These are phyloP conservation scores for Nipponia nippon DNA, from an alignment of 2,113 vertebrate species.

Conservation along the genomic window DNA sequence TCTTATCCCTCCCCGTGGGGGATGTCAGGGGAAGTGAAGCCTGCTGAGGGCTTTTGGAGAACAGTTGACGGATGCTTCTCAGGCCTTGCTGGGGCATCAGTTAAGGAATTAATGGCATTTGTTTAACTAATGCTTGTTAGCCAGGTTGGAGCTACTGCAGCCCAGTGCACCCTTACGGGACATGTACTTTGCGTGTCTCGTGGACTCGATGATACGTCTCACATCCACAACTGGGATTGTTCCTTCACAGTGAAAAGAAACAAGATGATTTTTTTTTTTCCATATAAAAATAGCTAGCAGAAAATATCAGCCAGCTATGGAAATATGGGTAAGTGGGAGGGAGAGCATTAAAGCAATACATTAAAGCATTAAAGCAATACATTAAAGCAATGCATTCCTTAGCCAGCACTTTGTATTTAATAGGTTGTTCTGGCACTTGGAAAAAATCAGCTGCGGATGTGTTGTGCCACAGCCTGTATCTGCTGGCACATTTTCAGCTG, in stretches of 20 bases:
- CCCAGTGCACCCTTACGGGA: not conserved
- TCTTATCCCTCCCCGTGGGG: not conserved
- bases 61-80: not conserved
- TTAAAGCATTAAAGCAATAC: not conserved
- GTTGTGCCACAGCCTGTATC: not conserved
- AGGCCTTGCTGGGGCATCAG: not conserved
- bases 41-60: not conserved
- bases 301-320: not conserved
- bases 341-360: not conserved
- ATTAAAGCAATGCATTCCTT: not conserved
- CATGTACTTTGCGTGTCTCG: not conserved
- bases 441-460: not conserved
- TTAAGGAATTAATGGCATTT: not conserved
- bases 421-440: not conserved
- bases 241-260: not conserved
- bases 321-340: not conserved
- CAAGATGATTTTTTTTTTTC: not conserved
- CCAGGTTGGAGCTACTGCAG: not conserved
- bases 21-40: not conserved
- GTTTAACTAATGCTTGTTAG: not conserved
- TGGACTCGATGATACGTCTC: not conserved
- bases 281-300: not conserved
- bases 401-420: not conserved
- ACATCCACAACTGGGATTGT: not conserved
- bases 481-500: not conserved